Evolutionary conservation across 2,797 vertebrate species (phyloP), one percentile per base, ranked within the genome.

Genomic region (Columba guinea): DNA sequence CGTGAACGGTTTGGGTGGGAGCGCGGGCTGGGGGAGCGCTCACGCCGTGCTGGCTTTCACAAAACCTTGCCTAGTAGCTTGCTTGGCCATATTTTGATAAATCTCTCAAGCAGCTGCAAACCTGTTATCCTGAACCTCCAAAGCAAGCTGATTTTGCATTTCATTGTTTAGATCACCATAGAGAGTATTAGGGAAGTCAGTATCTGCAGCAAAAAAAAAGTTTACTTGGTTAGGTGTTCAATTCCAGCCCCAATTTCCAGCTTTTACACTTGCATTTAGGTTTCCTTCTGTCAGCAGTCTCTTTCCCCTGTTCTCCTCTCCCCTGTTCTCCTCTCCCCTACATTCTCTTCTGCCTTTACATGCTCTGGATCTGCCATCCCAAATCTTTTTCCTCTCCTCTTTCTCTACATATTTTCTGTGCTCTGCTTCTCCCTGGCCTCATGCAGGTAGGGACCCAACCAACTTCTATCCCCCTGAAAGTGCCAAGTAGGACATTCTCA

Each of bases 91-190:
- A 73, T 70, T 96, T 84, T 63, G 71, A 79, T 89, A 27, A 93
- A 83, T 73, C 26, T n/a, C 58, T 62, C 83, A 85, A 91, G 78
- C 93, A 93, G 75, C 73, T 95, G 79, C 55, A 74, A 93, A 96
- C 84, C 62, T 67, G 87, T 60, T 80, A 79, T 5, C 28, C 44
- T 84, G 62, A 88, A 79, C 53, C 34, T 77, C 78, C 74, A 89
- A 90, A 87, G 32, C 32, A 84, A 89, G 67, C 22, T 88, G 75
- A 71, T 74, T 84, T 87, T 91, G 64, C 56, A 75, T 71, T 94
- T 83, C 32, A 53, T 67, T 80, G 39, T 80, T 93, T 53, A 67
- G 63, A 71, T 80, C 37, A 64, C 55, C 30, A 63, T 5, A 79
- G 30, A 84, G 51, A 76, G 64, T 74, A 51, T 39, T 77, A 87